A percentile compares a stretch with the other conserved stretches of the same genome.
Conservation (phyloP, 2,113 vertebrate species). For the Rhabdomys dilectus region DNA sequence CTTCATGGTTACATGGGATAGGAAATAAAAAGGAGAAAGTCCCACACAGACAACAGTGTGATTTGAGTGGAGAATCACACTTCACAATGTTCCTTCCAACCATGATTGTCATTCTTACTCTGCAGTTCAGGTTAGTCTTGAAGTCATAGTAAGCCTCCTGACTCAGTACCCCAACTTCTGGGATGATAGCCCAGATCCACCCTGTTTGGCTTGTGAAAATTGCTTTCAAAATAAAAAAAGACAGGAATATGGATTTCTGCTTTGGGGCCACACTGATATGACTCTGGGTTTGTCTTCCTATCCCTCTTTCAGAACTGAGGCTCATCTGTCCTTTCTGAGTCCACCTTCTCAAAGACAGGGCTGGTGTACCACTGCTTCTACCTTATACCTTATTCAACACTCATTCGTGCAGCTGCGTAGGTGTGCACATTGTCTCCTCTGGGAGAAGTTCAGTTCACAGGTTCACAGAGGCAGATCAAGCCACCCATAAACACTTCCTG, state of each 20-base stretch:
- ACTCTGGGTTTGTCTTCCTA: neutral
- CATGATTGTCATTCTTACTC: too few relatives aligned
- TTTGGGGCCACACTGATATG: neutral
- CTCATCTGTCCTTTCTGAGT: neutral
- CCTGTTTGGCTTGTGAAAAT: neutral
- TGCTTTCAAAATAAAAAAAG: too few relatives aligned
- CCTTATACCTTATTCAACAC: accelerated
- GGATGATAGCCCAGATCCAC: neutral
- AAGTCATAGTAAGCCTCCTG: neutral
- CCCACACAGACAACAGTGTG: neutral
- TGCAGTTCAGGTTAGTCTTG: neutral
- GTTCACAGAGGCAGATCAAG: too few relatives aligned
- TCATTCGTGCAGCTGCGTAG: accelerated
- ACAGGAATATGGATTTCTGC: accelerated
- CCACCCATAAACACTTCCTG: too few relatives aligned
- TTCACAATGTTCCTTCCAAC: neutral
- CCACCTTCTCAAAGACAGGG: too few relatives aligned
- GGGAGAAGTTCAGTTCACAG: neutral
- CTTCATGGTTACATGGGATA: neutral
- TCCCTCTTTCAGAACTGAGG: neutral
- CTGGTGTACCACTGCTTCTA: accelerated
- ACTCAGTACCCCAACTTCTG: neutral
- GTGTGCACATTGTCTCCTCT: neutral
- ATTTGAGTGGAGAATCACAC: neutral
- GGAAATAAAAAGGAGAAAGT: neutral